Base-by-base conservation (phyloP, 2,888 invertebrate species). In the Pecten maximus region DNA sequence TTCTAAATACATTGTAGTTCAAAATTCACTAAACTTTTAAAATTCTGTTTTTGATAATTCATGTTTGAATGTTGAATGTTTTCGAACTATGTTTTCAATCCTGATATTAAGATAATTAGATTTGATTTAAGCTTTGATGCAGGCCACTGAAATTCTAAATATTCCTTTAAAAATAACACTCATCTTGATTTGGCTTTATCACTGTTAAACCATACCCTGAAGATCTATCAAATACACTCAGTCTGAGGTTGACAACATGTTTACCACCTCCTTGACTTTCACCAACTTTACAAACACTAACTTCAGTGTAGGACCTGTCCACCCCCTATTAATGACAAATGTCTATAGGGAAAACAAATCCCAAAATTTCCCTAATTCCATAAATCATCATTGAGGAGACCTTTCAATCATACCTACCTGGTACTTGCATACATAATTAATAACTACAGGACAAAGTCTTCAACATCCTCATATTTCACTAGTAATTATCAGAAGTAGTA, bases 391-490 rank as follows among this genome's bases (percentile, higher is more conserved):
- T 0, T 74, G 35, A 2, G 2, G 35, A 74, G 35, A 35, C 12
- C 35, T 74, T 74, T 35, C 28, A 28, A 35, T 74, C 28, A 74
- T 23, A 74, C 74, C 35, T 74, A 74, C 74, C 12, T 44, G 8
- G 12, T 44, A 44, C 6, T 15, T 74, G 74, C 28, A 74, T 74
- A 74, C 74, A 74, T 74, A 74, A 74, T 74, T 74, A 74, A 54
- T 54, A 54, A 23, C 28, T 28, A 35, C 74, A 35, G 74, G 74
- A 74, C 74, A 74, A 10, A 74, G 74, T 74, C n/a, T 54, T 54
- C 54, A 54, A 54, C 54, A 54, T 54, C 54, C 54, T 54, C 74
- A 74, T 74, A 74, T 74, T 74, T 35, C 74, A 54, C 54, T 23
- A n/a, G 19, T 23, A 54, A 54, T 54, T 54, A 54, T 23, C 54